Percentiles rank a stretch among this genome's conserved stretches.
Evolutionary conservation across 2,113 vertebrate genomes (phyloP).

Genomic region (Cnemophilus loriae): DNA sequence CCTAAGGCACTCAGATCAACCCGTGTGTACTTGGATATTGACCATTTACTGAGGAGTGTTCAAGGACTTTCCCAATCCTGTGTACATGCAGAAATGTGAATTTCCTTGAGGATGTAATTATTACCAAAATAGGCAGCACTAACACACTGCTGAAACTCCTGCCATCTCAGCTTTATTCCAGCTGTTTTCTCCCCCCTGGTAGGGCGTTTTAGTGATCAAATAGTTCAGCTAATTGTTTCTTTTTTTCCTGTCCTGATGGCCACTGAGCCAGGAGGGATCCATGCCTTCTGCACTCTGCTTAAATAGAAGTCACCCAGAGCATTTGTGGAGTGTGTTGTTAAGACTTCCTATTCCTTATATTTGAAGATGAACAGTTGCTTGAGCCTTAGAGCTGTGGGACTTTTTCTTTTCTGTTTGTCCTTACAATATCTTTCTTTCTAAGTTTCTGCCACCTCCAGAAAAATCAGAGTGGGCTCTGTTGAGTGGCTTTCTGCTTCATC

Average conservation of each 20-base stretch:
- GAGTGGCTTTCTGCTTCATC: neutral
- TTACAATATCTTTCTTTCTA: neutral
- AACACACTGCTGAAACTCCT: neutral
- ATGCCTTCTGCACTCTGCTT: neutral
- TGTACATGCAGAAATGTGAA: neutral
- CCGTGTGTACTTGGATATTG: neutral
- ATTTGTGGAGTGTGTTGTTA: neutral
- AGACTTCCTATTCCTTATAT: neutral
- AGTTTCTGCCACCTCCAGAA: neutral
- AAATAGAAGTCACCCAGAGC: neutral
- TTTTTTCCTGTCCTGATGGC: neutral
- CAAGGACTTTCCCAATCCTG: neutral
- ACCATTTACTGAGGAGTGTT: neutral
- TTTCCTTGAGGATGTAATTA: neutral
- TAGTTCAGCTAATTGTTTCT: neutral
- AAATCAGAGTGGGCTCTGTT: neutral
- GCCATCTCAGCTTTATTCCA: neutral
- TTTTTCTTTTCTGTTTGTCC: neutral
- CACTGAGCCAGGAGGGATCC: neutral
- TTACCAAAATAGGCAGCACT: neutral
- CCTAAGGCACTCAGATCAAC: neutral
- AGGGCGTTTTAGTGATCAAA: neutral
- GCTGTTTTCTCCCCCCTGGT: neutral
- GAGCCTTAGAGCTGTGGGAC: neutral
- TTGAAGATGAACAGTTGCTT: neutral